Evolutionary conservation across 2,797 vertebrate genomes (phyloP), one percentile per base, ranked within the genome.

Genomic region (Bradypodion ventrale): DNA sequence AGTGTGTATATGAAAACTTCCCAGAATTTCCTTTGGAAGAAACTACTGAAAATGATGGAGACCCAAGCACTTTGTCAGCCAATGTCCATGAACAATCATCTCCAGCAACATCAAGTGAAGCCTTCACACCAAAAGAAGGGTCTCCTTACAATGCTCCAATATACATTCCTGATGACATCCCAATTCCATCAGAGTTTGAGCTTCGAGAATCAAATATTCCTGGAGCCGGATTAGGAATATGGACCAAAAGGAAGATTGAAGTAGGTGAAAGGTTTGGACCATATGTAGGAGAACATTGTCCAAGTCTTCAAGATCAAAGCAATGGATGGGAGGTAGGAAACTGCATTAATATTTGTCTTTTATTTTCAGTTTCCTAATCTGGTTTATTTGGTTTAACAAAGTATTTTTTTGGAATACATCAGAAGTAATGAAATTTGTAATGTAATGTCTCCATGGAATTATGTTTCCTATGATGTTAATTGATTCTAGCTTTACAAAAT

Each of bases 321-420:
- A 97, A 96, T 3, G 97, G 97, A 94, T 99, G 98, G 97, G 97
- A 99, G 98, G 98, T 99, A 99, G 95, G 97, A 90, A 69, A 44
- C 40, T 74, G n/a, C 2, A n/a, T 78, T 12, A 73, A 78, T 75
- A 79, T 91, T 88, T 0, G 0, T 62, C 83, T 83, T 83, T 35
- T 85, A 81, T 81, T 70, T 16, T 72, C 2, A 52, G n/a, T 68
- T 74, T 73, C 12, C 35, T 68, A 13, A 40, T 78, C 23, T 89
- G 83, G 86, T 77, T 75, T 42, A 35, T 77, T 69, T 85, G 76
- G 46, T 19, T 66, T 23, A 66, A 40, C 5, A 40, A 40, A 37
- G 21, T 70, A 40, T 40, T 68, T n/a, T 87, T 87, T 80, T 74
- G 83, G 49, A 70, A 29, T 75, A 52, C n/a, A 40, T 4, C 73